Conservation (phyloP, 2,888 invertebrate species). For the Troides oblongomaculatus region DNA sequence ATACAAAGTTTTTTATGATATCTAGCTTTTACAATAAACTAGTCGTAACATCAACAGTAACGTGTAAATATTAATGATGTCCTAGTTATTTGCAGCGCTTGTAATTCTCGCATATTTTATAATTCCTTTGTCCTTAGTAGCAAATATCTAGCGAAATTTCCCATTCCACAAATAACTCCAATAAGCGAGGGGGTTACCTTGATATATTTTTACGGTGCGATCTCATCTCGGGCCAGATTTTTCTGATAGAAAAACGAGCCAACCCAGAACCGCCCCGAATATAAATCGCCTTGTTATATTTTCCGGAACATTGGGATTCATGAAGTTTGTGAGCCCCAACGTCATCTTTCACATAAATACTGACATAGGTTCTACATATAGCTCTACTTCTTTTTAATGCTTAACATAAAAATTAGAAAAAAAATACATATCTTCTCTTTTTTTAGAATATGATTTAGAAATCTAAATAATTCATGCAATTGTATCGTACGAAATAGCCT, state of each 20-base stretch:
- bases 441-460: background rate
- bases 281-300: slow-evolving; percentile 79
- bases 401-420: background rate
- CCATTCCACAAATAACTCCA: slow-evolving; percentile 39
- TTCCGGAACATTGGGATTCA: slow-evolving; percentile 78
- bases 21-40: background rate
- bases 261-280: slow-evolving; percentile 65
- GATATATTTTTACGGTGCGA: slow-evolving; percentile 46
- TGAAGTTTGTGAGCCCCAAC: slow-evolving; percentile 71
- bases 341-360: slow-evolving; percentile 55
- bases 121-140: slow-evolving; percentile 11
- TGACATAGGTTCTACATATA: slow-evolving; percentile 35
- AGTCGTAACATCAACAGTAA: background rate
- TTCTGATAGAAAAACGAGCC: slow-evolving; percentile 71
- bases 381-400: background rate
- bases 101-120: slow-evolving; percentile 4
- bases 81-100: background rate
- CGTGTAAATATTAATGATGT: background rate
- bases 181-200: slow-evolving; percentile 42
- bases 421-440: background rate
- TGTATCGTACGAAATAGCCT: slow-evolving; percentile 2
- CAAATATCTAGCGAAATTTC: slow-evolving; percentile 30
- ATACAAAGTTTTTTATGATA: slow-evolving; percentile 22
- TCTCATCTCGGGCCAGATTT: slow-evolving; percentile 61
- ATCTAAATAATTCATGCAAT: slow-evolving; percentile 1